Base-by-base conservation (phyloP, 2,797 vertebrate genomes). In the Ctenopoma kingsleyae region DNA sequence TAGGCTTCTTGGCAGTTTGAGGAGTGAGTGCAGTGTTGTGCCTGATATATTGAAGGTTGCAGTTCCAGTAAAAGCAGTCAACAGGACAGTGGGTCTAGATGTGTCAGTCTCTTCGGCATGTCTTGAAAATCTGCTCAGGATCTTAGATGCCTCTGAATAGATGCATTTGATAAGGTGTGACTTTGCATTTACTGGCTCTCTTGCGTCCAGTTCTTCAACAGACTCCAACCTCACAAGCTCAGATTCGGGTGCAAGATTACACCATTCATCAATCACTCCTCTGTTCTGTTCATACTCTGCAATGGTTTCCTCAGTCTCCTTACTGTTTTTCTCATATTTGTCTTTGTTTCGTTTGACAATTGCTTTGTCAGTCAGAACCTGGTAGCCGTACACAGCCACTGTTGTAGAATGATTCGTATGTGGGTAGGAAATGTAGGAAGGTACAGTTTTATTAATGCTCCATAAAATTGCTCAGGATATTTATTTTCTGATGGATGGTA, bases 381-480 rank as follows among this genome's bases (percentile, higher is more conserved):
- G 2, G n/a, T 19, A 44, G 43, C n/a, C 3, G n/a, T n/a, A 44
- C 8, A 3, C 7, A 44, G 2, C 43, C 43, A n/a, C n/a, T 19
- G 16, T 44, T 44, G 9, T 44, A 19, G 6, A 44, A 44, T n/a
- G n/a, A 44, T 6, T 19, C n/a, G 63, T 49, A 32, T 58, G 19
- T 35, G 19, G 41, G 62, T 10, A 52, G 30, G 19, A 0, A 35
- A 1, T 16, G 1, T 22, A 1, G 43, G 17, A 19, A 76, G 32
- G 13, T 83, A 81, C 1, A 79, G 50, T 23, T 71, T 81, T 0
- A 86, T 36, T 1, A 76, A 16, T 1, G 49, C 72, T 1, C 63
- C 38, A 44, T 47, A 66, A 40, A 57, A 67, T 6, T 57, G 48
- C 15, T 80, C 67, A 13, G 60, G 65, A 1, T 74, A 1, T 25